Evolutionary conservation across 2,113 vertebrate genomes (phyloP).

Genomic region (Chionis minor): DNA sequence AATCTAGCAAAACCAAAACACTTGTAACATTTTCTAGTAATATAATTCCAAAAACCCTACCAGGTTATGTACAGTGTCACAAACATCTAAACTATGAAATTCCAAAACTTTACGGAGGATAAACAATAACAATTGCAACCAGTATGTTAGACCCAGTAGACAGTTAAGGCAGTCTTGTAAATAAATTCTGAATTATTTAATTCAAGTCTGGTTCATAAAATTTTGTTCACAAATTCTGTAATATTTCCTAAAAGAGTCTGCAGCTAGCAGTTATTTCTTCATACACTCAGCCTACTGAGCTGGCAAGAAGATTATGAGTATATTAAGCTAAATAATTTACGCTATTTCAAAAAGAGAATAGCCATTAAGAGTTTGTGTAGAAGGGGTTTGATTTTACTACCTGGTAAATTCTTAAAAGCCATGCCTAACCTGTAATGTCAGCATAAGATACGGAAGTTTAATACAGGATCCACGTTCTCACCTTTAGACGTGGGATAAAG

Average conservation of each 20-base stretch:
- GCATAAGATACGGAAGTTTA: neutral
- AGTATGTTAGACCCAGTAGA: neutral
- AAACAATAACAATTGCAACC: neutral
- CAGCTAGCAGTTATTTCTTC: neutral
- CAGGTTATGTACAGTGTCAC: neutral
- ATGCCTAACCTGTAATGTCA: neutral
- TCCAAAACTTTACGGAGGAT: neutral
- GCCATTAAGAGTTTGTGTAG: neutral
- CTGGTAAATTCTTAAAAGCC: neutral
- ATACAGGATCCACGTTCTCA: neutral
- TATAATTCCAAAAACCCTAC: neutral
- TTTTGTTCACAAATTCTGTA: neutral
- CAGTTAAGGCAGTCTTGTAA: neutral
- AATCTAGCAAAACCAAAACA: neutral
- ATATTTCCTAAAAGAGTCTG: neutral
- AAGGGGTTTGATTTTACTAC: neutral
- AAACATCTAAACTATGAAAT: neutral
- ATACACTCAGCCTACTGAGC: neutral
- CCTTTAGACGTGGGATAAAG: neutral
- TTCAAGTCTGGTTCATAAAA: neutral
- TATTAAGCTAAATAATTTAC: neutral
- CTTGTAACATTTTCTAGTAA: neutral
- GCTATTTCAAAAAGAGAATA: neutral
- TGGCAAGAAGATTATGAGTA: neutral
- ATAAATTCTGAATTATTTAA: neutral